Conservation (phyloP, 2,113 vertebrate genomes). For the Bostrychus sinensis region DNA sequence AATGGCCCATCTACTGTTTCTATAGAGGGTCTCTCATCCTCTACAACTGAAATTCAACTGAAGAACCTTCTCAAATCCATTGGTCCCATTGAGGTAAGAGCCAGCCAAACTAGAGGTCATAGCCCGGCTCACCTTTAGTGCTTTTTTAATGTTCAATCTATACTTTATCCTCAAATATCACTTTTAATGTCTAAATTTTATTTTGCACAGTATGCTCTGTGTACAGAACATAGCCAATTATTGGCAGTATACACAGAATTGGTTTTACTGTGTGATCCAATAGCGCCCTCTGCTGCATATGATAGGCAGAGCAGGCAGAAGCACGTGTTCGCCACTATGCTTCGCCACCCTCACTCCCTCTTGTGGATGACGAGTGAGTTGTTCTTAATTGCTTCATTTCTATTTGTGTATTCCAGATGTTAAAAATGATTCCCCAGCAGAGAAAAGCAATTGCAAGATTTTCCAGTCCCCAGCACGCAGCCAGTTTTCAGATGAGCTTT, state of each 20-base stretch:
- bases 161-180: too few relatives aligned
- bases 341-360: conserved; percentile 54
- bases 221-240: background rate
- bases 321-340: conserved; percentile 4
- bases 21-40: conserved; percentile 95
- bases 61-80: conserved; percentile 94
- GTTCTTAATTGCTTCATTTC: background rate
- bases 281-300: conserved; percentile 60
- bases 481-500: conserved; percentile 95
- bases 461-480: conserved; percentile 88
- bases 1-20: conserved; percentile 87
- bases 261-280: conserved; percentile 16
- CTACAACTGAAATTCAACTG: conserved; percentile 92
- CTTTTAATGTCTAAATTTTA: too few relatives aligned
- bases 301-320: conserved; percentile 1
- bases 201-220: too few relatives aligned
- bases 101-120: background rate
- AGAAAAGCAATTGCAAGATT: conserved; percentile 96
- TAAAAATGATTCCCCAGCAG: conserved; percentile 95
- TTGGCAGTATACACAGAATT: background rate
- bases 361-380: conserved; percentile 19
- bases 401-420: conserved; percentile 80
- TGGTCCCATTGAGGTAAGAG: conserved; percentile 92
- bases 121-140: too few relatives aligned
- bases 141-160: too few relatives aligned